Percentiles rank a stretch among this genome's conserved stretches.
These are phyloP conservation scores for Parasteatoda lunata DNA, from an alignment of 2,888 invertebrate species.

Conservation along the genomic window DNA sequence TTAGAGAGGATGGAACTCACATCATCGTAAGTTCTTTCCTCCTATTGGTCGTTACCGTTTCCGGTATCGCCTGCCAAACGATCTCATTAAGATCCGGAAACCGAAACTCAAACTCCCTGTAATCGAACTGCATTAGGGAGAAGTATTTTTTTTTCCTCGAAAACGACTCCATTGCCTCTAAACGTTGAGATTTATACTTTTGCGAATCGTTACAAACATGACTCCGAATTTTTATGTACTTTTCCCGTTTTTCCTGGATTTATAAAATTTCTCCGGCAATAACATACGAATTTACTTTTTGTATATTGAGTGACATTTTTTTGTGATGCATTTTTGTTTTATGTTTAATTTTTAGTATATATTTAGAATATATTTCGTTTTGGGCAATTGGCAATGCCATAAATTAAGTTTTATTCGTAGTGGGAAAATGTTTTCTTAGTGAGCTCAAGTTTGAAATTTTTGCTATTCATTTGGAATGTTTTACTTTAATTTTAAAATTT, in stretches of 20 bases:
- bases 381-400: no score
- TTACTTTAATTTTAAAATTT: no score
- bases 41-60: conserved; percentile 65
- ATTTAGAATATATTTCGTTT: no score
- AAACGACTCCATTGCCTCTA: conserved; percentile 39
- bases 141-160: conserved; percentile 18
- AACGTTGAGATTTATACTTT: conserved; percentile 50
- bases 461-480: no score
- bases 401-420: no score
- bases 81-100: conserved; percentile 68
- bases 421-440: no score
- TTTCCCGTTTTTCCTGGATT: neutral
- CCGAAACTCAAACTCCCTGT: conserved; percentile 61
- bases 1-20: conserved; percentile 31
- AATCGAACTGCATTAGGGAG: conserved; percentile 47
- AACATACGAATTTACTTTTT: neutral
- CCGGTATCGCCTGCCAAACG: conserved; percentile 64
- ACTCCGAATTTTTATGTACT: neutral
- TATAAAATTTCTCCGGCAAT: neutral
- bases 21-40: conserved; percentile 55
- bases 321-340: no score
- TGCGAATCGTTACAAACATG: conserved; percentile 52
- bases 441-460: no score
- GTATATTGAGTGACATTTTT: no score
- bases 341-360: no score